Percentiles rank a stretch among this genome's conserved stretches.
phyloP scores from a whole-genome alignment of 2,113 vertebrate genomes.

The Gobio gobio region DNA sequence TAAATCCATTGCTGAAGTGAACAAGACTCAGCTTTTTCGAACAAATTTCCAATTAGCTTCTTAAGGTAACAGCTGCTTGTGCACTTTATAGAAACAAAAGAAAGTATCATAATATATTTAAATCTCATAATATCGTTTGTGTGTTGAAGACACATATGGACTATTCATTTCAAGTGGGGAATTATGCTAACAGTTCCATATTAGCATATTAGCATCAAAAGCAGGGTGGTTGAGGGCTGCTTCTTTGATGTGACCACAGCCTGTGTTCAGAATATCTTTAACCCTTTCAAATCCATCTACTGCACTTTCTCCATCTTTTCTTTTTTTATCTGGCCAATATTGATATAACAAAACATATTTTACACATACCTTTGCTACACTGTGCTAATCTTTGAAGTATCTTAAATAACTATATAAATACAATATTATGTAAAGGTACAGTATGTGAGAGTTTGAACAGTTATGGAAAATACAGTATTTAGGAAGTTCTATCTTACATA shows the following conservation, averaged over 20 bases:
- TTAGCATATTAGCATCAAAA: slow-evolving; percentile 76
- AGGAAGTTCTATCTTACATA: not conserved
- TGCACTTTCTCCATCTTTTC: not conserved
- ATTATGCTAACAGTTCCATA: slow-evolving; percentile 76
- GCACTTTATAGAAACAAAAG: not conserved
- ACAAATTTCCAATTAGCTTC: not conserved
- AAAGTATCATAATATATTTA: not conserved
- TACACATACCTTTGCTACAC: not conserved
- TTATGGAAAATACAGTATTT: not conserved
- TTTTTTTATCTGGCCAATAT: not conserved
- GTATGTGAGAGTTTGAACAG: not conserved
- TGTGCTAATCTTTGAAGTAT: not conserved
- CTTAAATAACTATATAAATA: not conserved
- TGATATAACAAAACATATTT: not conserved
- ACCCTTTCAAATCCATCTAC: not conserved
- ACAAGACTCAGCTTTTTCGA: not conserved
- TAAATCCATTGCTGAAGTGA: not conserved
- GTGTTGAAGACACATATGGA: slow-evolving; percentile 60
- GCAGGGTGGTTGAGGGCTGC: slow-evolving; percentile 46
- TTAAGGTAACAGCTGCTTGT: not conserved
- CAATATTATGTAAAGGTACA: not conserved
- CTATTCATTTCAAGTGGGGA: slow-evolving; percentile 60
- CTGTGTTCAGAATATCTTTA: not conserved
- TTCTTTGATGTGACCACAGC: slow-evolving; percentile 60
- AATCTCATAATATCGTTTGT: not conserved